Evolutionary conservation across 23 tunicate genomes (phyloP).

Genomic region (Clavelina lepadiformis): DNA sequence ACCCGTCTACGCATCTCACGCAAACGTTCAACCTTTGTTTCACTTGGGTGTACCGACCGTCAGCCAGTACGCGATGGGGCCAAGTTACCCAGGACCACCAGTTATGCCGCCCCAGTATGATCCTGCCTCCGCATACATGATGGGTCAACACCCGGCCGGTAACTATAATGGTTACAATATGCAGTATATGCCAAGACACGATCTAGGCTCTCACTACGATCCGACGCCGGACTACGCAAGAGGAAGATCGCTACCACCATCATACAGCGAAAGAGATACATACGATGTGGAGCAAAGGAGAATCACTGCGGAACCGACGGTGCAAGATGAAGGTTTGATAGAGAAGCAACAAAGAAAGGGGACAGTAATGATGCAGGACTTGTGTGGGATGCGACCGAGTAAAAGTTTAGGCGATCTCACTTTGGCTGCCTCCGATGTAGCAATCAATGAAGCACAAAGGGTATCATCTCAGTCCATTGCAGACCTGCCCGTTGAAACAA

Average conservation of each 20-base stretch:
- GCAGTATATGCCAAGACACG: conserved; percentile 6
- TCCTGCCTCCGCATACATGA: neutral
- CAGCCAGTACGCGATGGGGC: neutral
- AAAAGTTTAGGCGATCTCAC: conserved; percentile 3
- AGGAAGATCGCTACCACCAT: conserved; percentile 9
- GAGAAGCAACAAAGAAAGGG: neutral
- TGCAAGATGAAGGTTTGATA: too few relatives aligned
- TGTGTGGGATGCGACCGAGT: neutral
- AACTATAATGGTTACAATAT: too few relatives aligned
- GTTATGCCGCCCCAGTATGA: neutral
- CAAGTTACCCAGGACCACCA: conserved; percentile 4
- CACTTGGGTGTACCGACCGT: neutral
- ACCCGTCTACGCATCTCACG: conserved; percentile 12
- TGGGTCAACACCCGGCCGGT: too few relatives aligned
- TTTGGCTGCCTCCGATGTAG: neutral
- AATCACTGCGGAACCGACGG: too few relatives aligned
- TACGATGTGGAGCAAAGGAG: too few relatives aligned
- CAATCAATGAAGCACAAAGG: neutral
- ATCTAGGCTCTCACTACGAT: too few relatives aligned
- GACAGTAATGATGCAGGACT: neutral
- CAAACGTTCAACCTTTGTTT: too few relatives aligned
- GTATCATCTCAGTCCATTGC: conserved; percentile 16
- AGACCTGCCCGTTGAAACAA: neutral
- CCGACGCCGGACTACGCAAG: neutral
- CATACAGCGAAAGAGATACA: too few relatives aligned